These are phyloP conservation scores for Spongilla lacustris DNA, from an alignment of 37 sponge, comb jelly and placozoan species.

Conservation along the genomic window DNA sequence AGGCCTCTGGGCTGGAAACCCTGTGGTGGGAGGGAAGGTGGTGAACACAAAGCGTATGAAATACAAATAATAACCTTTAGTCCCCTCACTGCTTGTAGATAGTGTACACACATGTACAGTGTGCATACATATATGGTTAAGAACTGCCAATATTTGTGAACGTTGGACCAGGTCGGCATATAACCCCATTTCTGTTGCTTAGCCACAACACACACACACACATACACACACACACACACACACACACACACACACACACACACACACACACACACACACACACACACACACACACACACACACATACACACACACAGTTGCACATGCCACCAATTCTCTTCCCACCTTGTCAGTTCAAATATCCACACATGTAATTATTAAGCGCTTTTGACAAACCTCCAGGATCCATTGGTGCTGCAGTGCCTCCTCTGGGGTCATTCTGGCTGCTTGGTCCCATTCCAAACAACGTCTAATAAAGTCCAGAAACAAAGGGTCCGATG, in stretches of 20 bases:
- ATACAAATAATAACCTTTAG: too few species aligned
- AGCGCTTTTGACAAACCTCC: constrained; percentile 48
- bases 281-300: constrained; percentile 17
- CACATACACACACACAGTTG: constrained; percentile 4
- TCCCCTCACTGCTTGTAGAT: too few species aligned
- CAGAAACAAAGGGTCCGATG: constrained; percentile 74
- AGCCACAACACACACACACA: too few species aligned
- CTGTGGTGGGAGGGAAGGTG: background rate
- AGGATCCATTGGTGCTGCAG: constrained; percentile 86
- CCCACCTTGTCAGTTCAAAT: background rate
- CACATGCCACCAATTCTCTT: background rate
- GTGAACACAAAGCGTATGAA: too few species aligned
- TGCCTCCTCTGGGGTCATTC: constrained; percentile 83
- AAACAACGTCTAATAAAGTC: constrained; percentile 91
- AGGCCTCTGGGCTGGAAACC: background rate
- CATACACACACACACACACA: too few species aligned
- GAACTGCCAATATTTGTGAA: background rate
- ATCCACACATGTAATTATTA: background rate
- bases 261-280: constrained; percentile 3
- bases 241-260: too few species aligned
- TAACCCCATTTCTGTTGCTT: too few species aligned
- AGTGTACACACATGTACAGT: too few species aligned
- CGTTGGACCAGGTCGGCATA: too few species aligned
- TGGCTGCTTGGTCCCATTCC: constrained; percentile 67
- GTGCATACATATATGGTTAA: too few species aligned